These are phyloP conservation scores for Psittacula echo DNA, from an alignment of 2,797 vertebrate genomes.

Conservation along the genomic window DNA sequence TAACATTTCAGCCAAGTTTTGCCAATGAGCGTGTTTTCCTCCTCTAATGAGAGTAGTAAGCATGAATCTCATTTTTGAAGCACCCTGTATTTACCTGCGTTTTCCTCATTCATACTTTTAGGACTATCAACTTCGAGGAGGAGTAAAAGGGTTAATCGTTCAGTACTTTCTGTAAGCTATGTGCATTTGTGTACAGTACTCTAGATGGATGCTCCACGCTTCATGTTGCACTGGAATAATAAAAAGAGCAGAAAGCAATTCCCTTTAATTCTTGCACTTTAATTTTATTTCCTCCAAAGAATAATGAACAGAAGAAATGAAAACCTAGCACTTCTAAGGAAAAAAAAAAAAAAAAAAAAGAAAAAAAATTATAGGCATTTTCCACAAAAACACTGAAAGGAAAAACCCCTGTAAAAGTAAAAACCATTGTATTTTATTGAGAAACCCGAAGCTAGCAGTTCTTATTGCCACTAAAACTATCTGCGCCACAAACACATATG, in stretches of 20 bases:
- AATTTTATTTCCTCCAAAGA: neutral
- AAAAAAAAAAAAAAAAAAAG: neutral
- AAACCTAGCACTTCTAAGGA: neutral
- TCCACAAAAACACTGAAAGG: neutral
- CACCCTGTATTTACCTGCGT: neutral
- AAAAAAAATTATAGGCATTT: neutral
- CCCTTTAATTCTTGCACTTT: neutral
- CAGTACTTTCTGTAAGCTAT: neutral
- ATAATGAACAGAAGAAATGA: neutral
- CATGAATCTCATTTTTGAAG: neutral
- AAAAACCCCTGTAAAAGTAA: neutral
- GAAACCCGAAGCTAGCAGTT: neutral
- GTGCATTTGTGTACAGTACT: neutral
- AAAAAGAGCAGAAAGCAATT: neutral
- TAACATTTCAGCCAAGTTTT: neutral
- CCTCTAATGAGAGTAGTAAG: neutral
- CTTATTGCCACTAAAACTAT: constrained; percentile 5
- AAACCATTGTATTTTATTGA: neutral
- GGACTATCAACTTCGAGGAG: neutral
- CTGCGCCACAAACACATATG: neutral
- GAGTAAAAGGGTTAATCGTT: neutral
- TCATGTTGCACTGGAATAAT: neutral
- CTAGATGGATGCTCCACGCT: neutral
- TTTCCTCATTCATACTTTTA: neutral
- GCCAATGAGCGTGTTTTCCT: neutral